Percentiles rank a stretch among this genome's conserved stretches.
These are phyloP conservation scores for Synaphobranchus kaupii DNA, from an alignment of 2,797 vertebrate genomes.

Conservation along the genomic window DNA sequence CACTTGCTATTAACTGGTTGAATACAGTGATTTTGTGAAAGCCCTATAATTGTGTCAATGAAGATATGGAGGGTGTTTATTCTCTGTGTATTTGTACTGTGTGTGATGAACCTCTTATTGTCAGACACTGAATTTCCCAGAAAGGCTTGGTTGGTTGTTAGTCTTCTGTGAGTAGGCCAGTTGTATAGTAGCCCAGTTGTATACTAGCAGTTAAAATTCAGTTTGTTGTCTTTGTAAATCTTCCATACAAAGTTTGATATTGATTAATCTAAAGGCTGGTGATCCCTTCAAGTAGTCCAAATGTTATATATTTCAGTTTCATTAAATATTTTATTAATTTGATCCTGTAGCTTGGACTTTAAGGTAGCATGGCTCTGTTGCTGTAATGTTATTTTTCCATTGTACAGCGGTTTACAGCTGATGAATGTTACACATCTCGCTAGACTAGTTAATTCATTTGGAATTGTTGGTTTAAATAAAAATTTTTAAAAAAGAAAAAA, in stretches of 20 bases:
- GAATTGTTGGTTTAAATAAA: slow-evolving; percentile 75
- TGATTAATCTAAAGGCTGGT: slow-evolving; percentile 73
- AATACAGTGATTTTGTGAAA: background rate
- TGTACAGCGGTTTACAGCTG: slow-evolving; percentile 81
- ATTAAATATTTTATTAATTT: slow-evolving; percentile 63
- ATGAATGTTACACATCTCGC: slow-evolving; percentile 85
- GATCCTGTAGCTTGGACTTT: slow-evolving; percentile 87
- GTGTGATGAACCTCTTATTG: too few species aligned
- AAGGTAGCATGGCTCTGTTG: slow-evolving; percentile 92
- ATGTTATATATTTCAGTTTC: slow-evolving; percentile 44
- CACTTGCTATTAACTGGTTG: background rate
- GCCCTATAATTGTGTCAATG: background rate
- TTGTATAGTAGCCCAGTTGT: background rate
- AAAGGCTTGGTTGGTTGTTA: background rate
- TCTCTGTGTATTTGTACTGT: background rate
- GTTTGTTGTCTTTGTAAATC: too few species aligned
- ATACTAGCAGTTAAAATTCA: background rate
- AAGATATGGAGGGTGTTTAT: background rate
- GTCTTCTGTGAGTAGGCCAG: background rate
- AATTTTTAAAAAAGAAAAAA: slow-evolving; percentile 48
- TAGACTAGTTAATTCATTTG: slow-evolving; percentile 84
- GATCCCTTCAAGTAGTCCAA: slow-evolving; percentile 56
- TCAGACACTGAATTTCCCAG: background rate
- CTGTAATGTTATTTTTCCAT: slow-evolving; percentile 74
- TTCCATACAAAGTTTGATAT: slow-evolving; percentile 38